These are phyloP conservation scores for Rhabdomys dilectus DNA, from an alignment of 2,113 vertebrate genomes.

Conservation along the genomic window DNA sequence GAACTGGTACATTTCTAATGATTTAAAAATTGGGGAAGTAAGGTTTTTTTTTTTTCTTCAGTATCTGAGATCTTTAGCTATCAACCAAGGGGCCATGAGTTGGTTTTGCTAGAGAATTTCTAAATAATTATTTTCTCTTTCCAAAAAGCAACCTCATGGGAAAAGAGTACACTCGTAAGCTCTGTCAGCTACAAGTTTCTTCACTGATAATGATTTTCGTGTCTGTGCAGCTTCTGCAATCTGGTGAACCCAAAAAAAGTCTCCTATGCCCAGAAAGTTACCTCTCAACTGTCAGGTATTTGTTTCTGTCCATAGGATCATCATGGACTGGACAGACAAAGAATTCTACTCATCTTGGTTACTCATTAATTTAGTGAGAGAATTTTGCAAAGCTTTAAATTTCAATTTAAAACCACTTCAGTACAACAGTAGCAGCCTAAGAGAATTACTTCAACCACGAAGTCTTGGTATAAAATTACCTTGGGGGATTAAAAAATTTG, in stretches of 20 bases:
- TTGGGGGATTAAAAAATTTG: not conserved
- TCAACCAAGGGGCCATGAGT: not conserved
- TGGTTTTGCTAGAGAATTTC: constrained; percentile 37
- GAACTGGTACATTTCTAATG: not conserved
- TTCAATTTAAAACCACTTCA: not conserved
- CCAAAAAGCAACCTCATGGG: not conserved
- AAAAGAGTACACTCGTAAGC: not conserved
- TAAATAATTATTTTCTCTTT: constrained; percentile 8
- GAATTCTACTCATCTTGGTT: constrained; percentile 6
- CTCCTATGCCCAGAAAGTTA: not conserved
- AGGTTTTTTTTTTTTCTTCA: not conserved
- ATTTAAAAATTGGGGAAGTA: not conserved
- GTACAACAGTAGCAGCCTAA: not conserved
- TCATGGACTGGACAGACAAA: not conserved
- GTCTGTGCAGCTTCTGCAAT: not conserved
- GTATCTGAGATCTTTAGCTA: not conserved
- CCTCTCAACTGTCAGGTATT: not conserved
- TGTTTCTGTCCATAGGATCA: not conserved
- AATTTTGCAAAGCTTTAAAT: constrained; percentile 42
- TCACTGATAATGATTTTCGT: not conserved
- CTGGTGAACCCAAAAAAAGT: not conserved
- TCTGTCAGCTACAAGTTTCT: not conserved
- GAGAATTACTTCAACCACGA: not conserved
- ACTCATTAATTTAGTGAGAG: constrained; percentile 15
- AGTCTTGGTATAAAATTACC: not conserved